phyloP scores from a whole-genome alignment of 1,140 invertebrate genomes.

The Bombyx mandarina region DNA sequence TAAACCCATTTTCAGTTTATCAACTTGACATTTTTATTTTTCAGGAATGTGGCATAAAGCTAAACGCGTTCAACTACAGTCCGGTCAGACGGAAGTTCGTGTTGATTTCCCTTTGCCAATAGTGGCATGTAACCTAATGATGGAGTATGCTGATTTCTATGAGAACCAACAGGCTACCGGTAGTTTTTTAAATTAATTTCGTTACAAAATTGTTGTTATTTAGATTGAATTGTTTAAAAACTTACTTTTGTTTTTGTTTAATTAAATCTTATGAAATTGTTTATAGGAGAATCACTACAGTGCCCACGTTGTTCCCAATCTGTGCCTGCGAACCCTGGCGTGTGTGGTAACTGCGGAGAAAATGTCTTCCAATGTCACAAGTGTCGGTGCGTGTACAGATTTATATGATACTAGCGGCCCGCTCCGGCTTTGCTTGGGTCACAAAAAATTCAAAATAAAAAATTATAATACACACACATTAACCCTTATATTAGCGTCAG shows the following conservation, averaged over 20 bases:
- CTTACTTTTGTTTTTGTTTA: slow-evolving; percentile 15
- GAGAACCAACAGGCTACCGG: slow-evolving; percentile 85
- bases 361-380: slow-evolving; percentile 99
- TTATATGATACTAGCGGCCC: too few species aligned
- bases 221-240: background rate
- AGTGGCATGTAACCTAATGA: slow-evolving; percentile 98
- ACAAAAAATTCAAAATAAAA: too few species aligned
- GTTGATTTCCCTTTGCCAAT: slow-evolving; percentile 97
- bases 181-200: slow-evolving; percentile 14
- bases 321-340: slow-evolving; percentile 96
- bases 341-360: slow-evolving; percentile 97
- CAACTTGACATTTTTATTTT: slow-evolving; percentile 2
- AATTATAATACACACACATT: too few species aligned
- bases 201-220: slow-evolving; percentile 2
- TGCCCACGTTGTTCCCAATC: slow-evolving; percentile 96
- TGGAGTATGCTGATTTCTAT: slow-evolving; percentile 98
- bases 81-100: slow-evolving; percentile 94
- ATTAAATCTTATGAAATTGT: too few species aligned
- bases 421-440: too few species aligned
- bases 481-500: too few species aligned
- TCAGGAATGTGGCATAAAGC: slow-evolving; percentile 95
- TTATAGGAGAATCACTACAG: slow-evolving; percentile 90
- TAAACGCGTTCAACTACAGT: slow-evolving; percentile 88
- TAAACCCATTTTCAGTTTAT: too few species aligned
- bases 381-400: slow-evolving; percentile 78